Evolutionary conservation across 1,140 invertebrate genomes (phyloP), one percentile per base, ranked within the genome.

Genomic region (Scaptodrosophila lebanonensis): DNA sequence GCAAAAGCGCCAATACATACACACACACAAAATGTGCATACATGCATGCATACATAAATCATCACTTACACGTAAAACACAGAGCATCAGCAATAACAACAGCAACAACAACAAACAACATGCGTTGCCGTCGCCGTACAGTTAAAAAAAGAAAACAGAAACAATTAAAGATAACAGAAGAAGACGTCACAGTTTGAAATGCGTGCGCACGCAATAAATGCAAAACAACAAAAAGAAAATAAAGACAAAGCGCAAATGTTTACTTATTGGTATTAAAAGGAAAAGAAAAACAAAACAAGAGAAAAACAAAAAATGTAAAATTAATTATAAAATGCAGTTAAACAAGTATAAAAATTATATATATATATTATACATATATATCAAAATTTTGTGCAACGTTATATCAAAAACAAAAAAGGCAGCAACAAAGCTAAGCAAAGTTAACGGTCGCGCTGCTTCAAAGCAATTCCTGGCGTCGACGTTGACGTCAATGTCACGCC

Each of bases 351-450:
- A 48, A 69, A 27, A 52, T 57, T 44, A 48, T 42, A 59, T 35
- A 56, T 35, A 54, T 47, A 73, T 22, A 48, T 49, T n/a, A 49
- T 43, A 43, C 58, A 60, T 73, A 47, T 66, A 62, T 79, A 65
- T 65, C 53, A 64, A 77, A 79, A 79, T 73, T 72, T 79, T 77
- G 73, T 66, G 73, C 73, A 77, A 77, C 73, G 50, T 79, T 77
- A 82, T 79, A 82, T 82, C 69, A 75, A 79, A 82, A 72, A 1
- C n/a, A 20, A 36, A 11, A 29, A 51, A 51, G 30, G 38, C 30
- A 25, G 25, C 25, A 53, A 39, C n/a, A 54, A 27, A 58, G 44
- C 42, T 54, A 38, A 47, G 38, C 13, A 22, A 40, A 43, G 6
- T 11, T 38, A 50, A 32, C 32, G 42, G 18, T 47, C 43, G 36